These are phyloP conservation scores for Ophioderma brevispina DNA, from an alignment of 35 echinoderm and acorn worm species.

Conservation along the genomic window DNA sequence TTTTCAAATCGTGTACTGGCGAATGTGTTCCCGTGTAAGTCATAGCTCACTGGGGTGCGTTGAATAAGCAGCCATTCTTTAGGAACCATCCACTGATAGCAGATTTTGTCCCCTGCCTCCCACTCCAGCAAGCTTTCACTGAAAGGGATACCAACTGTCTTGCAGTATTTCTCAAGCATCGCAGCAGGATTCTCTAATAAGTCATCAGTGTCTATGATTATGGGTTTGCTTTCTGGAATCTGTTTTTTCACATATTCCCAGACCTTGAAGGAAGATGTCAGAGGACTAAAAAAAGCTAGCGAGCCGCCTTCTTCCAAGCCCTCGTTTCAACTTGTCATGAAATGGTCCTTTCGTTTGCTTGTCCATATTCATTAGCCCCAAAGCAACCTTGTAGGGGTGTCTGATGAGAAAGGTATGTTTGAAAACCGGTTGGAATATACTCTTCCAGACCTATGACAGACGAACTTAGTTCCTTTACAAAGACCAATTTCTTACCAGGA, in stretches of 20 bases:
- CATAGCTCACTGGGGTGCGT: neutral
- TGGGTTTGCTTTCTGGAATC: neutral
- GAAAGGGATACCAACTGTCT: neutral
- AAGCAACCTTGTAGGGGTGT: neutral
- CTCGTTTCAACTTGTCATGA: too few relatives aligned
- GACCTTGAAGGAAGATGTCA: neutral
- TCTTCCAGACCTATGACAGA: neutral
- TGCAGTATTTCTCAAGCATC: conserved; percentile 33
- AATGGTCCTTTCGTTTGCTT: too few relatives aligned
- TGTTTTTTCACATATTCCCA: neutral
- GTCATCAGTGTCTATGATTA: conserved; percentile 38
- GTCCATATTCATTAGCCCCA: neutral
- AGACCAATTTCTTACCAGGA: neutral
- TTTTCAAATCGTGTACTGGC: neutral
- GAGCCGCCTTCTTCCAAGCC: too few relatives aligned
- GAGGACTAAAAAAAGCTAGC: neutral
- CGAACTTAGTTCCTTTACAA: neutral
- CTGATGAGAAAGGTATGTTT: neutral
- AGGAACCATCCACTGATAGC: neutral
- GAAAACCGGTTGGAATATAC: neutral
- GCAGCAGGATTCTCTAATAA: neutral
- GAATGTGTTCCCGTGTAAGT: neutral
- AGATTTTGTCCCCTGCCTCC: conserved; percentile 9
- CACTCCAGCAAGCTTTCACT: conserved; percentile 1
- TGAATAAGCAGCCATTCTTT: neutral